Evolutionary conservation across 2,888 invertebrate genomes (phyloP).

Genomic region (Phasia obesa): DNA sequence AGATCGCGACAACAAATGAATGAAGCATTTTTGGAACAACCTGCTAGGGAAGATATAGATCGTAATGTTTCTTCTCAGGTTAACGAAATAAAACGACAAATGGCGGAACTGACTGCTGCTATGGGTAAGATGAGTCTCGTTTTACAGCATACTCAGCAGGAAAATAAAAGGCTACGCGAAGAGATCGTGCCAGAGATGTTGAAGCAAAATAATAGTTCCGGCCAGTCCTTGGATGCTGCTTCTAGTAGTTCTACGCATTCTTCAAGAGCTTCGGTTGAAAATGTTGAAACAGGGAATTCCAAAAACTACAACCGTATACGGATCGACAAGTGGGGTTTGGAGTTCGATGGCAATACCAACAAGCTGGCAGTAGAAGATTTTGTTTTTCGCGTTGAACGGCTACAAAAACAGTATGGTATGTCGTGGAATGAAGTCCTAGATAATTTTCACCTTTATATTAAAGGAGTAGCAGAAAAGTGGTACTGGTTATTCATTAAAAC

Average conservation of each 20-base stretch:
- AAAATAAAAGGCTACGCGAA: not conserved
- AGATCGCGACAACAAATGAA: not conserved
- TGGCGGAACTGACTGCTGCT: not conserved
- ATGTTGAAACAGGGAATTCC: not conserved
- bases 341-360: not conserved
- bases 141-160: not conserved
- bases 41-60: not conserved
- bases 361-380: slow-evolving; percentile 4
- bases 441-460: slow-evolving; percentile 23
- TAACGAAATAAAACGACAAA: not conserved
- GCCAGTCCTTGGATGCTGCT: no score
- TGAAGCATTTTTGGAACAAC: no score
- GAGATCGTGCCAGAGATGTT: not conserved
- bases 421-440: slow-evolving; percentile 22
- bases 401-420: slow-evolving; percentile 7
- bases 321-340: slow-evolving; percentile 3
- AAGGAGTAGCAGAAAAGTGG: slow-evolving; percentile 15
- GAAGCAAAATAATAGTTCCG: no score
- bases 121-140: not conserved
- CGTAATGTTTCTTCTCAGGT: not conserved
- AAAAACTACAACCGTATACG: not conserved
- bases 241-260: not conserved
- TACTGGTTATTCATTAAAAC: slow-evolving; percentile 5
- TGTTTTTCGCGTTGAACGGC: slow-evolving; percentile 3
- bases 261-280: not conserved